Percentiles rank a stretch among this genome's conserved stretches.
phyloP scores from a whole-genome alignment of 2,113 vertebrate species.

The Anoura caudifer region DNA sequence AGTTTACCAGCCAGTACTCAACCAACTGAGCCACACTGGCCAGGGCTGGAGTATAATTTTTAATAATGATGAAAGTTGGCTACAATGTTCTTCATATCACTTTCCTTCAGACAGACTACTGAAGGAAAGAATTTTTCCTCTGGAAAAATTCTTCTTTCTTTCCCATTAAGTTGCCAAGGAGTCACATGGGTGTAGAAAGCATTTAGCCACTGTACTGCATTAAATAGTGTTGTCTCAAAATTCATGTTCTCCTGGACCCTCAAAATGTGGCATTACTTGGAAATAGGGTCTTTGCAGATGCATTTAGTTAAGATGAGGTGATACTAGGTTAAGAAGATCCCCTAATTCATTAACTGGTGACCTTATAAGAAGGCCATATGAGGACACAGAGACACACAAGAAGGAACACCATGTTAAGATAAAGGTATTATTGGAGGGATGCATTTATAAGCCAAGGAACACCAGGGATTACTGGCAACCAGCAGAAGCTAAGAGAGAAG shows the following conservation, averaged over 20 bases:
- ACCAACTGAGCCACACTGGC: too few species aligned
- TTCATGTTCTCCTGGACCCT: not conserved
- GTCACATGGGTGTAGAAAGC: not conserved
- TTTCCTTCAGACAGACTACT: constrained; percentile 7
- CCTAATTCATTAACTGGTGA: not conserved
- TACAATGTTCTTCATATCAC: not conserved
- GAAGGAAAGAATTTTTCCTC: too few species aligned
- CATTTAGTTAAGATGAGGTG: not conserved
- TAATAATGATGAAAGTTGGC: constrained; percentile 13
- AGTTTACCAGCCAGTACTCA: too few species aligned
- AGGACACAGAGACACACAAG: not conserved
- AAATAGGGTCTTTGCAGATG: not conserved
- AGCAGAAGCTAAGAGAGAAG: too few species aligned
- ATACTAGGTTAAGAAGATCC: not conserved
- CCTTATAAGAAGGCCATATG: not conserved
- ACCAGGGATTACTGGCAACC: not conserved
- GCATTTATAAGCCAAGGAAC: not conserved
- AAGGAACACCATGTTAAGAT: not conserved
- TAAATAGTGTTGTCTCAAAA: not conserved
- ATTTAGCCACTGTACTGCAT: not conserved
- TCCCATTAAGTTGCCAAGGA: not conserved
- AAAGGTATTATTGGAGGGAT: not conserved
- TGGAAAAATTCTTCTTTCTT: not conserved
- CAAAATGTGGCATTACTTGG: constrained; percentile 21
- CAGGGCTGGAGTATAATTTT: not conserved